phyloP scores from a whole-genome alignment of 2,888 invertebrate species.

The Drosophila kuntzei region DNA sequence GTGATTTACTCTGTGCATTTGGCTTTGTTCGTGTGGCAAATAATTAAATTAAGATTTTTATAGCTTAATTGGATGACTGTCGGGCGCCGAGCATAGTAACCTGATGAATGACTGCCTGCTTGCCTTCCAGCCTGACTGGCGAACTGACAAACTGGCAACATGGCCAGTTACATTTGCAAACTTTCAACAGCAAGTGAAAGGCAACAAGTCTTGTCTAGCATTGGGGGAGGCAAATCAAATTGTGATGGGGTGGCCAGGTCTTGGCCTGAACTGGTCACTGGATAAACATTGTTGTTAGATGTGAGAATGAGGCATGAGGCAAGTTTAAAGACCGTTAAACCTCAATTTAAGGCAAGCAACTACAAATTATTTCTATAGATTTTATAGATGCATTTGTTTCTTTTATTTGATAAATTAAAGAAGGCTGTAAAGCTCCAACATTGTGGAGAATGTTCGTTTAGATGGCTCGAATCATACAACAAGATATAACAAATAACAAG shows the following conservation, averaged over 20 bases:
- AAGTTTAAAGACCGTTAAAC: background rate
- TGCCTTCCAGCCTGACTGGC: constrained; percentile 40
- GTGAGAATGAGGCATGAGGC: background rate
- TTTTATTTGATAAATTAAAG: too few species aligned
- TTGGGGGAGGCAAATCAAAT: constrained; percentile 21
- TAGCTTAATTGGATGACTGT: constrained; percentile 76
- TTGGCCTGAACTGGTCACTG: constrained; percentile 21
- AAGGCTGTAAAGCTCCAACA: too few species aligned
- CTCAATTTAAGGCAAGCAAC: background rate
- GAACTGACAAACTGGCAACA: constrained; percentile 24
- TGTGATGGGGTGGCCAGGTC: constrained; percentile 38
- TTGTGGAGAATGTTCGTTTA: too few species aligned
- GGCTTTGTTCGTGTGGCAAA: constrained; percentile 73
- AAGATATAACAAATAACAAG: too few species aligned
- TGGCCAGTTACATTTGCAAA: constrained; percentile 46
- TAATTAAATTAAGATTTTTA: constrained; percentile 80
- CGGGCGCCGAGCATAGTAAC: constrained; percentile 51
- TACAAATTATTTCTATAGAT: background rate
- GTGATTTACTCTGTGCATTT: constrained; percentile 22
- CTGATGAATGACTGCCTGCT: constrained; percentile 63
- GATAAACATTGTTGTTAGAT: constrained; percentile 13
- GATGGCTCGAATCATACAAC: too few species aligned
- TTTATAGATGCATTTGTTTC: background rate
- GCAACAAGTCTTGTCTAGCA: constrained; percentile 47
- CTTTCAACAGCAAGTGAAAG: constrained; percentile 49